phyloP scores from a whole-genome alignment of 2,113 vertebrate species.

The Dicerorhinus sumatrensis region DNA sequence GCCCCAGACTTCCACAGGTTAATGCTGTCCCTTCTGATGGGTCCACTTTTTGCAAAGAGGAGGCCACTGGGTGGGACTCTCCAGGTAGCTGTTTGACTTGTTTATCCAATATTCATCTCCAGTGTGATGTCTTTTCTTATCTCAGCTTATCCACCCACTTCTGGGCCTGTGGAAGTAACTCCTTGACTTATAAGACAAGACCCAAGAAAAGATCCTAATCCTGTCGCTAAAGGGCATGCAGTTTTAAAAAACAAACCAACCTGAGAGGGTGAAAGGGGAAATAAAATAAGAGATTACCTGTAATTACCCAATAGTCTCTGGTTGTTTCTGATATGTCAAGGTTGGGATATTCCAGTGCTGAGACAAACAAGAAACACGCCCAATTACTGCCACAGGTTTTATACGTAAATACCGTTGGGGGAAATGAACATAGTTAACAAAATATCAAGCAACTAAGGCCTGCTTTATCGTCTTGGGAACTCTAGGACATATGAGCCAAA shows the following conservation, averaged over 20 bases:
- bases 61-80: not conserved
- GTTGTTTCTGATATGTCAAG: conserved; percentile 96
- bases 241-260: not conserved
- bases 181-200: not conserved
- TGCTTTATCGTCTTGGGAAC: not conserved
- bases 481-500: not conserved
- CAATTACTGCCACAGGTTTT: not conserved
- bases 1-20: not conserved
- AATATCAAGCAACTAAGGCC: not conserved
- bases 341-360: conserved; percentile 98
- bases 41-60: not conserved
- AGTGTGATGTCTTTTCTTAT: not conserved
- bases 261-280: not conserved
- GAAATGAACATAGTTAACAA: not conserved
- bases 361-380: conserved; percentile 76
- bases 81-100: not conserved
- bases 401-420: not conserved
- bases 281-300: conserved; percentile 89
- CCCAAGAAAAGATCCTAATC: not conserved
- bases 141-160: not conserved
- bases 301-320: conserved; percentile 97
- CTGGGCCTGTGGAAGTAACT: not conserved
- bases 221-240: not conserved
- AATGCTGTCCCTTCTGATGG: not conserved
- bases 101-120: not conserved